Percentiles rank a stretch among this genome's conserved stretches.
These are phyloP conservation scores for Phocoena phocoena DNA, from an alignment of 2,113 vertebrate genomes.

Conservation along the genomic window DNA sequence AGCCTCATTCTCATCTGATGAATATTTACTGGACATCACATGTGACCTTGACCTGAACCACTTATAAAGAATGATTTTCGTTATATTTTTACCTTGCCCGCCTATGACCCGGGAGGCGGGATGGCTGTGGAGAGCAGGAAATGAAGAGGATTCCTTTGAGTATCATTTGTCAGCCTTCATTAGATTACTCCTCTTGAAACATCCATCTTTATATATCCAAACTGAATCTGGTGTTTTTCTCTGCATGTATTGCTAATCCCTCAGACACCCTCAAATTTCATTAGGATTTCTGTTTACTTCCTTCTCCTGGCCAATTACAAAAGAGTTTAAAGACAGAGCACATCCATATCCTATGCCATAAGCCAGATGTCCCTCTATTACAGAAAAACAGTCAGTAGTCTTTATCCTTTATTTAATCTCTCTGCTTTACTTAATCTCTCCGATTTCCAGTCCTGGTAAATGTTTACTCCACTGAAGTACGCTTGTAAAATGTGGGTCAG, in stretches of 20 bases:
- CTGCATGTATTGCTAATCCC: constrained; percentile 42
- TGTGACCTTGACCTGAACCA: constrained; percentile 45
- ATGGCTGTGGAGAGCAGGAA: background rate
- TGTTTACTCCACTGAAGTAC: constrained; percentile 21
- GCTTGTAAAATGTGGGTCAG: constrained; percentile 42
- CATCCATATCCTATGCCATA: constrained; percentile 37
- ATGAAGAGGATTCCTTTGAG: constrained; percentile 1
- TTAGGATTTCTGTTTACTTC: constrained; percentile 77
- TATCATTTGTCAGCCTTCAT: constrained; percentile 62
- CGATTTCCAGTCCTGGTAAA: constrained; percentile 46
- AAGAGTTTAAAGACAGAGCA: constrained; percentile 43
- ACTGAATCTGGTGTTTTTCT: constrained; percentile 63
- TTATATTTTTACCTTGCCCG: background rate
- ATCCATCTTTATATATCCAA: constrained; percentile 63
- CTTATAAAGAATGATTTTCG: constrained; percentile 17
- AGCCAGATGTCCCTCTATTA: constrained; percentile 43
- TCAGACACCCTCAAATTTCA: constrained; percentile 62
- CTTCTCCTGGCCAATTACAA: constrained; percentile 53
- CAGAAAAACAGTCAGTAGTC: constrained; percentile 16
- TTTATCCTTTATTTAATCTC: constrained; percentile 65
- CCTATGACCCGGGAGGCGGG: background rate
- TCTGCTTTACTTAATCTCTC: constrained; percentile 62
- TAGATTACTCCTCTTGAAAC: constrained; percentile 53
- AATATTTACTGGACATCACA: constrained; percentile 27
- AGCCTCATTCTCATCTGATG: background rate